phyloP scores from a whole-genome alignment of 2,888 invertebrate genomes.

The Uropetala carovei region DNA sequence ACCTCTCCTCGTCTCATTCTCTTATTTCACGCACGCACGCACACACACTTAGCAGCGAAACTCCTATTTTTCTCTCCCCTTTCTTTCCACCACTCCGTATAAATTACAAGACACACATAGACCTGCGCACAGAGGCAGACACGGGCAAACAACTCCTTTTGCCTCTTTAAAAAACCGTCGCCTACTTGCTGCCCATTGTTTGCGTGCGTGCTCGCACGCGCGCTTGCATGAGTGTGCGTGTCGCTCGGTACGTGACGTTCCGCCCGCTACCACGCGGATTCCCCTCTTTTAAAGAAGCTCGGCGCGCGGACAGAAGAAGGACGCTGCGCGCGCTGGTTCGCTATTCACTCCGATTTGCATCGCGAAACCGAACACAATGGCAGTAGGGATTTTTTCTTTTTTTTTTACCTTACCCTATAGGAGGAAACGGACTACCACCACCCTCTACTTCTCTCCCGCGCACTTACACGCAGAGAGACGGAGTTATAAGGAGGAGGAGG shows the following conservation, averaged over 20 bases:
- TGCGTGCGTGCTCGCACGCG: background rate
- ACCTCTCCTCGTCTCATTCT: background rate
- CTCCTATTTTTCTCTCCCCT: background rate
- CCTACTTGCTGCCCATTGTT: constrained; percentile 13
- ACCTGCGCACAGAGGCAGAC: background rate
- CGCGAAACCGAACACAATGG: background rate
- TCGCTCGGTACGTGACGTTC: background rate
- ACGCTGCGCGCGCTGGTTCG: background rate
- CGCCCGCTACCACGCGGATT: background rate
- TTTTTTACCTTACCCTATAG: background rate
- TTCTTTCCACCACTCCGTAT: background rate
- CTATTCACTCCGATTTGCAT: constrained; percentile 12
- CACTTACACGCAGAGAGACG: background rate
- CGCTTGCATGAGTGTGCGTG: background rate
- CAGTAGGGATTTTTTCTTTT: background rate
- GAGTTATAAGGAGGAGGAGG: background rate
- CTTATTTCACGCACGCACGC: background rate
- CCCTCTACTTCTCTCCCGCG: background rate
- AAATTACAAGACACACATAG: background rate
- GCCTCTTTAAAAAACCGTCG: background rate
- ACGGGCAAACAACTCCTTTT: background rate
- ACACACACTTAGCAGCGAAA: background rate
- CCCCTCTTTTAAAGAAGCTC: background rate
- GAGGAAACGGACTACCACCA: background rate
- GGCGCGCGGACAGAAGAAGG: background rate